Percentiles rank a stretch among this genome's conserved stretches.
Conservation (phyloP, 2,888 invertebrate genomes). For the Poecilus cupreus region DNA sequence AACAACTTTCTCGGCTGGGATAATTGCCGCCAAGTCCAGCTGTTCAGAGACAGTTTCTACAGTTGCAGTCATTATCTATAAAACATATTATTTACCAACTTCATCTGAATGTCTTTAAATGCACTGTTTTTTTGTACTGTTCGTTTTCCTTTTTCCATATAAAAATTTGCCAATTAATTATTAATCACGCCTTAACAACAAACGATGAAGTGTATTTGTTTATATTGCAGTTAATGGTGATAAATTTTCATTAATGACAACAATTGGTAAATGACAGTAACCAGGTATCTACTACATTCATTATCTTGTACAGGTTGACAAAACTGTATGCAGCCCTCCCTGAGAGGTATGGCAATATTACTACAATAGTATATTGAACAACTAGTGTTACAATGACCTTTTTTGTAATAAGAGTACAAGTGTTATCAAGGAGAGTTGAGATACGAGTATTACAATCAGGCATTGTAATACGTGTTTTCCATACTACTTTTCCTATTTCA, state of each 20-base stretch:
- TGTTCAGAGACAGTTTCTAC: constrained; percentile 95
- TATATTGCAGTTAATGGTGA: background rate
- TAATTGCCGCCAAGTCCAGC: constrained; percentile 89
- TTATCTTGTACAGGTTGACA: too few relatives aligned
- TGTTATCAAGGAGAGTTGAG: too few relatives aligned
- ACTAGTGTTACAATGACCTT: too few relatives aligned
- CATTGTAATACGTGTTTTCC: too few relatives aligned
- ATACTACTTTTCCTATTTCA: too few relatives aligned
- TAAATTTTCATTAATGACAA: background rate
- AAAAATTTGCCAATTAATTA: constrained; percentile 22
- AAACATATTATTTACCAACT: constrained; percentile 66
- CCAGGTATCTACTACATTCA: too few relatives aligned
- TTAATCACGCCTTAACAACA: constrained; percentile 11
- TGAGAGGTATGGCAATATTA: too few relatives aligned
- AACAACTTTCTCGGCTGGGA: constrained; percentile 85
- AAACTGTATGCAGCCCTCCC: too few relatives aligned
- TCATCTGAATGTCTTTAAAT: constrained; percentile 43
- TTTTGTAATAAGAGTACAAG: too few relatives aligned
- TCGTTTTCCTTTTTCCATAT: constrained; percentile 7
- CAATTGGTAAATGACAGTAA: background rate
- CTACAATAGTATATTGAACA: too few relatives aligned
- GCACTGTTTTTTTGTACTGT: constrained; percentile 15
- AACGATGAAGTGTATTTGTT: constrained; percentile 31
- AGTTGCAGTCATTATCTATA: constrained; percentile 95
- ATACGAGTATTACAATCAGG: too few relatives aligned